Percentiles rank a stretch among this genome's conserved stretches.
Evolutionary conservation across 2,888 invertebrate genomes (phyloP).

Genomic region (Operophtera brumata): DNA sequence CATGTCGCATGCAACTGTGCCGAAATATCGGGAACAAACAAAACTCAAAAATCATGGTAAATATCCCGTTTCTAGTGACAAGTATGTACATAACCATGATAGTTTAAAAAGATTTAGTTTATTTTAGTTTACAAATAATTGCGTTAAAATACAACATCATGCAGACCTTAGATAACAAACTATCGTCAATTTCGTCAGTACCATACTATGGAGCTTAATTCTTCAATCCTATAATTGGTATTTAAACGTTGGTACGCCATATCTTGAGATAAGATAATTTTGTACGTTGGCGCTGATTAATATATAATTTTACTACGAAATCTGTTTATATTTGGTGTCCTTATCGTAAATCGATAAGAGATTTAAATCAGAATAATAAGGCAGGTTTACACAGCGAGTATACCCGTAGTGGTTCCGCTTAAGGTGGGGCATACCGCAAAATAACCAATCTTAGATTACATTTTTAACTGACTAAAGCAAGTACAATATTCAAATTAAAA

Average conservation of each 20-base stretch:
- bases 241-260: background rate
- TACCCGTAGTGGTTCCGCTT: background rate
- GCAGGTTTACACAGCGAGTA: background rate
- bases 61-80: no score
- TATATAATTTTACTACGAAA: background rate
- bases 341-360: background rate
- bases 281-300: background rate
- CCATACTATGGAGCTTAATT: background rate
- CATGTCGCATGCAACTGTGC: no score
- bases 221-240: background rate
- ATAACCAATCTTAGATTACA: no score
- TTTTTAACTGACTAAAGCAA: no score
- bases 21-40: no score
- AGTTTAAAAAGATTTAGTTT: no score
- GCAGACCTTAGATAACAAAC: background rate
- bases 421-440: no score
- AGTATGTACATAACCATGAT: no score
- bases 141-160: background rate
- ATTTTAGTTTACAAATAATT: background rate
- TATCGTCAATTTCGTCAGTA: background rate
- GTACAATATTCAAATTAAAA: no score
- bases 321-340: background rate
- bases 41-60: no score
- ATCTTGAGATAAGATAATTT: background rate
- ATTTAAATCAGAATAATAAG: background rate